Conservation (phyloP, 2,113 vertebrate species). For the Herpetotheres cachinnans region DNA sequence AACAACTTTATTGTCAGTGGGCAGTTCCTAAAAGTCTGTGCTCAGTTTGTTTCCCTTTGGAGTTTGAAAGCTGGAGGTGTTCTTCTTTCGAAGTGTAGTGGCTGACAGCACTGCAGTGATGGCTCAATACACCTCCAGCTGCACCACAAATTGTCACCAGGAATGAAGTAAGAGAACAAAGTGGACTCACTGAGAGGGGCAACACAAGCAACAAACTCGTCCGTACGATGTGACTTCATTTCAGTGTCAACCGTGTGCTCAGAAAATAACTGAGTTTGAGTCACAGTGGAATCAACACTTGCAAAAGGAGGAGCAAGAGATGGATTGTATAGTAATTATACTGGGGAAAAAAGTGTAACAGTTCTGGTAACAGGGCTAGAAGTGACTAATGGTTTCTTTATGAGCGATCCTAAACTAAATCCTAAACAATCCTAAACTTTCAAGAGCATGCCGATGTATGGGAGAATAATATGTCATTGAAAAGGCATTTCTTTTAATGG, state of each 20-base stretch:
- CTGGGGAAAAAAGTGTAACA: background rate
- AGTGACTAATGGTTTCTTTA: background rate
- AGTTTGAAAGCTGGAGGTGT: background rate
- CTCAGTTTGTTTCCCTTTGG: background rate
- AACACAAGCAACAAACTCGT: background rate
- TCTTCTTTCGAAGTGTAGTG: background rate
- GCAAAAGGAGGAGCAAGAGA: background rate
- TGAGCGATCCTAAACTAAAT: background rate
- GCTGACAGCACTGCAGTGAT: background rate
- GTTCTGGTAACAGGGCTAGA: background rate
- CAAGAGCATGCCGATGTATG: background rate
- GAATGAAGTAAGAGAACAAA: background rate
- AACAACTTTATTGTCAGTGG: background rate
- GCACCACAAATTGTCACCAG: background rate
- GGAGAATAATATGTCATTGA: background rate
- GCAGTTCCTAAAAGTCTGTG: background rate
- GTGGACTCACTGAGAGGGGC: background rate
- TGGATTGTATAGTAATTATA: background rate
- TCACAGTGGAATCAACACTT: background rate
- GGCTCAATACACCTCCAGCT: background rate
- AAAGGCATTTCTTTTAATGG: background rate
- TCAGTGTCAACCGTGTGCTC: background rate
- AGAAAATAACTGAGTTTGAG: background rate
- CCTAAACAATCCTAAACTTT: too few species aligned
- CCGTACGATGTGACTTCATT: background rate